Evolutionary conservation across 2,888 invertebrate species (phyloP), one percentile per base, ranked within the genome.

Genomic region (Nebria salina): DNA sequence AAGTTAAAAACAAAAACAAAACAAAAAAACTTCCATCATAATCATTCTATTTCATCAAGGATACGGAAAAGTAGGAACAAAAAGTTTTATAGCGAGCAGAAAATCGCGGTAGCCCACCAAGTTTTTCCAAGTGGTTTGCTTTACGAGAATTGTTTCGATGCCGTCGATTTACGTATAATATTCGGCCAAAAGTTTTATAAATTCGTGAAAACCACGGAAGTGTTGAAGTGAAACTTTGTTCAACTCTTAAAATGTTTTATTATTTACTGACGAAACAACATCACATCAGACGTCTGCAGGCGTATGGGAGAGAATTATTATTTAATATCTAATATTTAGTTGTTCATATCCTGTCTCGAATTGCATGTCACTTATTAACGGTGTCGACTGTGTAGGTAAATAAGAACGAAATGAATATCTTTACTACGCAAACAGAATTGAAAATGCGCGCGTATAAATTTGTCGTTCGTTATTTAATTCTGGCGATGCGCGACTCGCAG

Each of bases 381-480:
- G 34, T 34, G 34, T 34, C 34, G 34, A 0, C 2, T 34, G 34
- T 20, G 34, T 34, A 34, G 34, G 34, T 34, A 34, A 70, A 70
- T 70, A 70, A 25, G 25, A 70, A 34, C 54, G n/a, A 70, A 70
- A 70, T 70, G 70, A 70, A 70, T 70, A 15, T 70, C 70, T 20
- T 70, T 70, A 1, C 8, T 70, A 73, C 73, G 73, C n/a, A n/a
- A n/a, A 6, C 42, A 11, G 42, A 73, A 73, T 73, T 42, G 73
- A 73, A 73, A 26, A 73, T 73, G 73, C 15, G 3, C 73, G 13
- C n/a, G 42, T 73, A 73, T 73, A 73, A 73, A 73, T 73, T 73
- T 73, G 73, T 73, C 73, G 73, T 73, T 73, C 73, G 73, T 73
- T 73, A 73, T 73, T 73, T 73, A 73, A 73, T 73, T 73, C 73